Conservation (phyloP, 2,888 invertebrate genomes). For the Xylophagus ater region DNA sequence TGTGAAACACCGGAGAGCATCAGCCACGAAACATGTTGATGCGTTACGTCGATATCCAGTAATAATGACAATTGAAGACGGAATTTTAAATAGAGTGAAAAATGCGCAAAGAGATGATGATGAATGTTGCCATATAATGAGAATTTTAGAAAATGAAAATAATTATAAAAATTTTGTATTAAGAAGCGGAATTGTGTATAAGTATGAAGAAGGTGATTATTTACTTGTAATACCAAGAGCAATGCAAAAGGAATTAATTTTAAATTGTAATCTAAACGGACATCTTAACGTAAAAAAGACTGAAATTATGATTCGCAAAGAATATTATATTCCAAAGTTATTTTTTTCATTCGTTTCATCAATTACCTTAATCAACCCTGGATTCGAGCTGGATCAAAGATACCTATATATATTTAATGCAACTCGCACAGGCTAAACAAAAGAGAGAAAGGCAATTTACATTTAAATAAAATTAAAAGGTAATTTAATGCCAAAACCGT, state of each 20-base stretch:
- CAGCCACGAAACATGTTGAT: slow-evolving; percentile 16
- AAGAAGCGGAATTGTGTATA: not conserved
- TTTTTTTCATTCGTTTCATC: too few relatives aligned
- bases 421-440: too few relatives aligned
- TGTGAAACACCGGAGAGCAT: slow-evolving; percentile 5
- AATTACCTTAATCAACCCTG: too few relatives aligned
- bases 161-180: slow-evolving; percentile 1
- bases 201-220: slow-evolving; percentile 1
- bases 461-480: too few relatives aligned
- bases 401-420: too few relatives aligned
- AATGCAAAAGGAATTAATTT: slow-evolving; percentile 12
- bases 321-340: too few relatives aligned
- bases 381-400: too few relatives aligned
- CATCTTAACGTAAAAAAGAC: too few relatives aligned
- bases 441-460: too few relatives aligned
- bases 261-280: too few relatives aligned
- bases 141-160: slow-evolving; percentile 3
- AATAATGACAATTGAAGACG: not conserved
- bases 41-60: slow-evolving; percentile 16
- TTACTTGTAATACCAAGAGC: slow-evolving; percentile 11
- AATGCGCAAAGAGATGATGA: slow-evolving; percentile 6
- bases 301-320: too few relatives aligned
- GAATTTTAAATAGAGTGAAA: not conserved
- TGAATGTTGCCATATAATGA: not conserved
- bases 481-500: too few relatives aligned